Base-by-base conservation (phyloP, 2,888 invertebrate genomes). In the Phlogophora meticulosa region DNA sequence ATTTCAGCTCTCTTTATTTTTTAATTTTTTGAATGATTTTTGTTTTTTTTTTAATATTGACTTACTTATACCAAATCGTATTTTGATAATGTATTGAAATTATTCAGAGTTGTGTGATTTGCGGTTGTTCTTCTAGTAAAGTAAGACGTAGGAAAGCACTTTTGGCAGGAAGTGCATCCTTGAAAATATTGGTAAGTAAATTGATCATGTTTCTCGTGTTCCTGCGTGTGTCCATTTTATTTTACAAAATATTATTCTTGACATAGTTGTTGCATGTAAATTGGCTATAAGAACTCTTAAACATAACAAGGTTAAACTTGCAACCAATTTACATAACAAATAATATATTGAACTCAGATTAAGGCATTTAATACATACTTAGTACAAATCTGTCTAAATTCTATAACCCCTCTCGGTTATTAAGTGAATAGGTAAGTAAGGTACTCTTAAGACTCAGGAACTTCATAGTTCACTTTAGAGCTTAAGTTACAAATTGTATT, bases 1-100 rank as follows among this genome's bases (percentile, higher is more conserved):
- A 82, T 80, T 52, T 78, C 82, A 75, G 85, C 85, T 88, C 84
- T 87, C 85, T 83, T 81, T 58, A 56, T 60, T 73, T 46, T 38
- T 60, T 42, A 2, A 42, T 53, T 71, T 55, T 65, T 20, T 9
- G 13, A 63, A 64, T 49, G 9, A 42, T 42, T 72, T 22, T 75
- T 56, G 40, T 73, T 48, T 80, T 75, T 75, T 63, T 45, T 46
- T 32, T 1, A 46, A 62, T 46, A 76, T 68, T 79, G 46, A 59
- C 61, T 62, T 79, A 55, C 34, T n/a, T n/a, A n/a, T n/a, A n/a
- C 61, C 32, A 58, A 59, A 57, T 48, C 22, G 24, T 58, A 61
- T 55, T 75, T 75, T 75, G 53, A 58, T 75, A 79, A 58, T 57
- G 13, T 60, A n/a, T 46, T 67, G 20, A 60, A 38, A 45, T 58